Base-by-base conservation (phyloP, 2,113 vertebrate species). In the Zapus hudsonius region DNA sequence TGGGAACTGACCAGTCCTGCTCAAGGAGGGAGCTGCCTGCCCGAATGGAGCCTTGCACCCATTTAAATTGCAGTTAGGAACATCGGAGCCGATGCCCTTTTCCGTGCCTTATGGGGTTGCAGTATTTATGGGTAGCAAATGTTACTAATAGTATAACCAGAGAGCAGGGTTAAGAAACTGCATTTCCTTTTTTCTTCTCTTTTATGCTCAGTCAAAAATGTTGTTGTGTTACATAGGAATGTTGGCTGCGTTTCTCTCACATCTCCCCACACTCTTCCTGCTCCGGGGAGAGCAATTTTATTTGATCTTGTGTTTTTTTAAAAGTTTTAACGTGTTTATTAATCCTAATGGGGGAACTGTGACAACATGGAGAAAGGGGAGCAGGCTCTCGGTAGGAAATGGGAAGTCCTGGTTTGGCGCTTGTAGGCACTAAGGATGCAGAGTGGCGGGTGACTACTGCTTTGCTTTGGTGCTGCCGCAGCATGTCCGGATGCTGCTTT, bases 281-380 rank as follows among this genome's bases (percentile, higher is more conserved):
- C 83, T 95, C 94, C 55, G 84, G 52, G 74, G 64, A 59, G 55
- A 90, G 78, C 66, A 78, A 94, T 93, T 36, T 38, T 88, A 36
- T 80, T 69, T 85, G 87, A 93, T 93, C 91, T 55, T 78, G 84
- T 44, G 59, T 96, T 96, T 76, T 47, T 86, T 94, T 89, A 93
- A 97, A 98, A 98, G 98, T 98, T 98, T 97, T 64, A 94, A 94
- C 95, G 76, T 96, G 96, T 92, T 97, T 98, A 91, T 96, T 75
- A 92, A 96, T 93, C 79, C 73, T 87, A 76, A 86, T 82, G 81
- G 90, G 91, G 91, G 95, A 90, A 97, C 95, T 95, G 85, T 95
- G 95, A 79, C 96, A 94, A 96, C 96, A 95, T 96, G 96, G 96
- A 97, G 96, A 96, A 92, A 96, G 89, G 96, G 92, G 95, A 80